phyloP scores from a whole-genome alignment of 2,888 invertebrate species.

The Ormyrus pomaceus region DNA sequence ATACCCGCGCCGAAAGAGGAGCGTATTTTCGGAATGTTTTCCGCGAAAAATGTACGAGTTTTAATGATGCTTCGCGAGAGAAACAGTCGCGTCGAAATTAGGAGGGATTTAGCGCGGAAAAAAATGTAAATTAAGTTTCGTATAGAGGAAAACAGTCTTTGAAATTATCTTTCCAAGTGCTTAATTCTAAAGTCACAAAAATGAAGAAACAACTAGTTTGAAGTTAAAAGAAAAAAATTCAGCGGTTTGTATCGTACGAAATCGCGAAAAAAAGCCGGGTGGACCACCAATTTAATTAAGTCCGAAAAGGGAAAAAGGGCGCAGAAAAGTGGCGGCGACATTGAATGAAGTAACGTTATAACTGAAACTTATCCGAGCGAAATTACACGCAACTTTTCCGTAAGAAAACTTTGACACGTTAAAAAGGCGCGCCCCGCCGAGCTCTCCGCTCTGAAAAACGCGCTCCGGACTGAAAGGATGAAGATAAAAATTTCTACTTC shows the following conservation, averaged over 20 bases:
- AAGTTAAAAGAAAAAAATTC: too few species aligned
- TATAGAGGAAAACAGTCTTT: too few species aligned
- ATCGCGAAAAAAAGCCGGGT: background rate
- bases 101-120: too few species aligned
- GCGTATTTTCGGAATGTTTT: too few species aligned
- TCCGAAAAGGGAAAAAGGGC: constrained; percentile 19
- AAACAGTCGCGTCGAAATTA: too few species aligned
- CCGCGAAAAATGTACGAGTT: too few species aligned
- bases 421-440: constrained; percentile 25
- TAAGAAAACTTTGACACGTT: constrained; percentile 53
- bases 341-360: constrained; percentile 53
- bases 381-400: constrained; percentile 53
- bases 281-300: constrained; percentile 51
- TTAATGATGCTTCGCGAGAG: too few species aligned
- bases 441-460: background rate
- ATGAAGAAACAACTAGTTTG: too few species aligned
- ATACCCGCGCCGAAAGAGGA: too few species aligned
- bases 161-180: too few species aligned
- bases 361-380: constrained; percentile 55
- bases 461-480: constrained; percentile 29
- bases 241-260: background rate
- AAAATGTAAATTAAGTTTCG: too few species aligned
- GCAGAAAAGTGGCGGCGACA: constrained; percentile 41
- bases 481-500: constrained; percentile 46
- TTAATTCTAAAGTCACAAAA: too few species aligned